Percentiles rank a stretch among this genome's conserved stretches.
Conservation (phyloP, 1,140 invertebrate genomes). For the Trichoplusia ni region DNA sequence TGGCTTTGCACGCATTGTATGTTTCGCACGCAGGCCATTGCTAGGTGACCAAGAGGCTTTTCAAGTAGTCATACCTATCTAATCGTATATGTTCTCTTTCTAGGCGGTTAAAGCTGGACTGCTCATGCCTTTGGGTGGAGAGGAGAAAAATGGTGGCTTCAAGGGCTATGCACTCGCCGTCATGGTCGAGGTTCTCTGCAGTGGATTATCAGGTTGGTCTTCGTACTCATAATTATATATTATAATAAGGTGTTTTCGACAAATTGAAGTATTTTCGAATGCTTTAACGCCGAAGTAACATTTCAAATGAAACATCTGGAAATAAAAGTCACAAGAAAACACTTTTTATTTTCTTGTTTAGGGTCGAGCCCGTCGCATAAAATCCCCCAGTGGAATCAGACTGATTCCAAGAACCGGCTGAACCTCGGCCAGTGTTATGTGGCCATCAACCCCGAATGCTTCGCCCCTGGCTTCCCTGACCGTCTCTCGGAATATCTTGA, state of each 20-base stretch:
- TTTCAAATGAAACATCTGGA: no score
- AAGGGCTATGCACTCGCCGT: conserved; percentile 94
- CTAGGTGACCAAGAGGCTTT: no score
- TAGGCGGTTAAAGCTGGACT: conserved; percentile 84
- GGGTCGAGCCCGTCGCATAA: conserved; percentile 85
- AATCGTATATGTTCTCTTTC: no score
- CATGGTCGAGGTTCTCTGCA: conserved; percentile 93
- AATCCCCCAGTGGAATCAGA: conserved; percentile 88
- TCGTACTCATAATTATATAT: background rate
- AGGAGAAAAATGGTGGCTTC: conserved; percentile 90
- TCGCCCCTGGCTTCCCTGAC: conserved; percentile 90
- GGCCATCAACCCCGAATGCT: conserved; percentile 91
- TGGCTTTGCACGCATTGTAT: no score
- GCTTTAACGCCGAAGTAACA: no score
- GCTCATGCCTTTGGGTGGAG: conserved; percentile 92
- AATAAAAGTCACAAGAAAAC: no score
- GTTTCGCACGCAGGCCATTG: no score
- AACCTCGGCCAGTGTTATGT: conserved; percentile 96
- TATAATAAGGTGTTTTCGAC: no score
- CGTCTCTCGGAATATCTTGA: conserved; percentile 85
- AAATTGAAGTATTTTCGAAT: no score
- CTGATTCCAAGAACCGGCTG: conserved; percentile 81
- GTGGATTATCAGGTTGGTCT: conserved; percentile 85
- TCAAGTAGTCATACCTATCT: no score
- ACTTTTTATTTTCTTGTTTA: no score